Evolutionary conservation across 2,797 vertebrate species (phyloP).

Genomic region (Uromys caudimaculatus): DNA sequence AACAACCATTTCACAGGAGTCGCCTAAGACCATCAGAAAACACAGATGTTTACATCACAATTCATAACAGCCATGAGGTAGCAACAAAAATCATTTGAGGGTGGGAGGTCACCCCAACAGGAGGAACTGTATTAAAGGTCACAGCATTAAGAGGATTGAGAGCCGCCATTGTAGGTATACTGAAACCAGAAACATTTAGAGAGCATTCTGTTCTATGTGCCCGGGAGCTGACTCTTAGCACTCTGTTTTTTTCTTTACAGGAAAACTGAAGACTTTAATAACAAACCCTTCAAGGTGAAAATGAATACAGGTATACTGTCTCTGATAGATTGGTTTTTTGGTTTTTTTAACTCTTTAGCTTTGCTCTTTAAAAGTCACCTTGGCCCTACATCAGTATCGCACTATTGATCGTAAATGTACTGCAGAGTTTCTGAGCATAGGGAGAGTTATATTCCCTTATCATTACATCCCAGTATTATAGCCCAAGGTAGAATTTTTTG

Average conservation of each 20-base stretch:
- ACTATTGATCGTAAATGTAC: conserved; percentile 23
- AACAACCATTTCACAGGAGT: background rate
- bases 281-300: conserved; percentile 90
- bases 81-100: background rate
- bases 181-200: background rate
- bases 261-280: conserved; percentile 90
- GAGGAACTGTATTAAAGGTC: background rate
- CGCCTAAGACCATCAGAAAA: background rate
- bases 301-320: conserved; percentile 97
- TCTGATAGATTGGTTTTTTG: conserved; percentile 69
- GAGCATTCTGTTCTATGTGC: conserved; percentile 73
- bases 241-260: conserved; percentile 83
- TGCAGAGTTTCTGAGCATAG: background rate
- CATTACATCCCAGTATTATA: background rate
- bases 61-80: background rate
- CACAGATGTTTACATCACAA: background rate
- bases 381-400: conserved; percentile 52
- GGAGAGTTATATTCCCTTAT: background rate
- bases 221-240: conserved; percentile 82
- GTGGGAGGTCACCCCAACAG: no score
- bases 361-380: conserved; percentile 57
- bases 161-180: background rate
- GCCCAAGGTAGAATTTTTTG: background rate
- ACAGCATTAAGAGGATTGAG: background rate
- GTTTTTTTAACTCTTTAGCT: conserved; percentile 15